Evolutionary conservation across 2,797 vertebrate species (phyloP).

Genomic region (Streptopelia turtur): DNA sequence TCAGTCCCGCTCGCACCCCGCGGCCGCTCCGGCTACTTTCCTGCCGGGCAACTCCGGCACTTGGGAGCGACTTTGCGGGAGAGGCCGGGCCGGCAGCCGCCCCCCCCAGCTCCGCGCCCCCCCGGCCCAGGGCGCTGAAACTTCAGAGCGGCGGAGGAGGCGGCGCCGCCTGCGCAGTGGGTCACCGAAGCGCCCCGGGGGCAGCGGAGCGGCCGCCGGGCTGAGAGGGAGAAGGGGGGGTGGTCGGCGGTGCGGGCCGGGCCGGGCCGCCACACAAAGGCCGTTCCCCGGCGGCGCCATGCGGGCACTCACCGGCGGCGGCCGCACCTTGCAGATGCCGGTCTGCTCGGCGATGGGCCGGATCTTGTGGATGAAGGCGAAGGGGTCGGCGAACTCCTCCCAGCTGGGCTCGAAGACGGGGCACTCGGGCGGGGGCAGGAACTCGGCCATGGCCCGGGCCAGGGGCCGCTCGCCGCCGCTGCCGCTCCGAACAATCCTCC

Average conservation of each 20-base stretch:
- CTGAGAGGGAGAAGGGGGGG: background rate
- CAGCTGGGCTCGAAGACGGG: conserved; percentile 98
- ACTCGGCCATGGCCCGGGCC: conserved; percentile 81
- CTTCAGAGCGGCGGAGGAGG: background rate
- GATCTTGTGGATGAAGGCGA: conserved; percentile 98
- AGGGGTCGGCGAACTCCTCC: conserved; percentile 96
- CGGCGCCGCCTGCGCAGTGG: background rate
- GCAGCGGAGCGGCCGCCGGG: background rate
- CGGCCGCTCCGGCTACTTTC: background rate
- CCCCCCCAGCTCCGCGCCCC: background rate
- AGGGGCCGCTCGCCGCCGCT: background rate
- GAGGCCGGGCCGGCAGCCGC: background rate
- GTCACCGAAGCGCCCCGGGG: background rate
- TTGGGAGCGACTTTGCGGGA: background rate
- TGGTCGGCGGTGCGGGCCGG: background rate
- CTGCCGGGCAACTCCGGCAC: background rate
- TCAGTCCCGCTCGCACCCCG: background rate
- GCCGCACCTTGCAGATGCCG: conserved; percentile 96
- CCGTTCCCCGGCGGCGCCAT: conserved; percentile 42
- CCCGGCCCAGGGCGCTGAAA: background rate
- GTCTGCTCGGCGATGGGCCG: conserved; percentile 96
- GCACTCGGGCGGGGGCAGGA: conserved; percentile 96
- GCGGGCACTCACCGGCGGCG: conserved; percentile 89
- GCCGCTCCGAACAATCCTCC: conserved; percentile 4
- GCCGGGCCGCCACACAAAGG: conserved; percentile 23